Evolutionary conservation across 2,797 vertebrate species (phyloP), one percentile per base, ranked within the genome.

Genomic region (Lophius americanus): DNA sequence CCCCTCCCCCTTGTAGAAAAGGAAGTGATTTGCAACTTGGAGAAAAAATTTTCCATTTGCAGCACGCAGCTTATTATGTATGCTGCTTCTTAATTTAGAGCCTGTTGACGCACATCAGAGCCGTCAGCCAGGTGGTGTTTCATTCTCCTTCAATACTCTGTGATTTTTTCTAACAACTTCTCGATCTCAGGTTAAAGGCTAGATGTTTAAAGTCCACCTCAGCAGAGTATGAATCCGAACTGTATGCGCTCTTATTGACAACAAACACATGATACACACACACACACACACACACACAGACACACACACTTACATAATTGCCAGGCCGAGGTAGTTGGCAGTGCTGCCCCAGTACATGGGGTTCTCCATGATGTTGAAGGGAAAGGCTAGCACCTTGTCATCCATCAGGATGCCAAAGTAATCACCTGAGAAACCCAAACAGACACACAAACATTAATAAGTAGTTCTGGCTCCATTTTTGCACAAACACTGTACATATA

Each of bases 311-410:
- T 92, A 99, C 98, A 96, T 90, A 66, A 99, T 62, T 7, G 96
- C 95, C 90, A 96, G 93, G 68, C 98, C 96, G 32, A 99, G 92
- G 92, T 98, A 98, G 90, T 94, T 87, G 36, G 92, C 91, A 0
- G 96, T 97, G 89, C 96, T 98, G 64, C 97, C 97, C 97, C 96
- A 99, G 87, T 99, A 99, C 98, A 99, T 99, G 2, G 97, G 97
- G 58, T 99, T 97, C 47, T 98, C 96, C 65, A 91, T 78, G 61
- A 98, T 0, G 3, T 51, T 97, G 89, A 99, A 99, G 0, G 98
- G 97, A 76, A 99, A 99, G 3, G 90, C 83, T 1, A 94, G 96
- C 85, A 96, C 95, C 84, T 96, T 96, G 42, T 94, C 87, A n/a
- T 98, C 95, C 95, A 95, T 97, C 81, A 98, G 87, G 82, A 99